Evolutionary conservation across 2,797 vertebrate species (phyloP), one percentile per base, ranked within the genome.

Genomic region (Sebastes minor): DNA sequence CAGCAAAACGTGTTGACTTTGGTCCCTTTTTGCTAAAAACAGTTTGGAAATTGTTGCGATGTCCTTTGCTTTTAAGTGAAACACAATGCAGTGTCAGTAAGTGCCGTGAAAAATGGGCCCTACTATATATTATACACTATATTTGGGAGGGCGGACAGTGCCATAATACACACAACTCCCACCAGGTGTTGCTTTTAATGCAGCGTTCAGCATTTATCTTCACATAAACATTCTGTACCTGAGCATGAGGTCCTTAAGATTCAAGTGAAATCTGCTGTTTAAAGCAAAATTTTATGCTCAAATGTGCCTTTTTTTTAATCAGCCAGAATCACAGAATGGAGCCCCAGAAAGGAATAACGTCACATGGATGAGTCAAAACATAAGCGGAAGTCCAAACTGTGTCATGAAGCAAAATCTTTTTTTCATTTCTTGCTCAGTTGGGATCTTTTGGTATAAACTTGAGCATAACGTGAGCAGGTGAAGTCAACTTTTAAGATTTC

Each of bases 161-260:
- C 25, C 20, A n/a, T 60, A 38, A 73, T 53, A 32, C 62, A 79
- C 76, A 72, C 23, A 67, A 8, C 73, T 80, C 81, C 73, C 76
- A 71, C 64, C 76, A 82, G 76, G 66, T 68, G 74, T 74, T 79
- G 30, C 60, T 76, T 65, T 80, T 67, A 73, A 71, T 65, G 73
- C 76, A 82, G 35, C 5, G 2, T 49, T 86, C 68, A 80, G 78
- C 76, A 63, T 32, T 77, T 76, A 76, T 77, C 49, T 52, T 42
- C 35, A 70, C 55, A 55, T 59, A 76, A 33, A 62, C 63, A 71
- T 12, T 25, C 13, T 30, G 28, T 70, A 56, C 53, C 69, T 55
- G 53, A 66, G 55, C 33, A 33, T 8, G 46, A 38, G 71, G 33
- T 55, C 55, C 20, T 56, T 23, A 28, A 69, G 25, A 55, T 65